Evolutionary conservation across 1,140 invertebrate species (phyloP), one percentile per base, ranked within the genome.

Genomic region (Himalopsyche phryganea): DNA sequence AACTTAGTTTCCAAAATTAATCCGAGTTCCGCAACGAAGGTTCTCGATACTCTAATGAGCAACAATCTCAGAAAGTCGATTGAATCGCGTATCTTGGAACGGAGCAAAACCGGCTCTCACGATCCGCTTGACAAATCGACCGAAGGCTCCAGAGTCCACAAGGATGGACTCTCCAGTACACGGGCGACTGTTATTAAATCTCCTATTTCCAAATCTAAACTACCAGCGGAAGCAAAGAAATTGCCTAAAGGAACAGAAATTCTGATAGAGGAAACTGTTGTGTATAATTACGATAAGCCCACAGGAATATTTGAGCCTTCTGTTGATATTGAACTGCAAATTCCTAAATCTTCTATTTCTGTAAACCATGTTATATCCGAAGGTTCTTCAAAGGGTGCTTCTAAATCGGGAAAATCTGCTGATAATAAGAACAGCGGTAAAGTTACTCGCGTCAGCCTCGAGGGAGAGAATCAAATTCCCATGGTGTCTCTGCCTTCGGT

Each of bases 281-380:
- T 77, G 7, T 70, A 77, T 1, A 76, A 77, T 66, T 68, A 73
- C 1, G 75, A 78, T 58, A 77, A 79, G 57, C 82, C 82, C 0
- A 83, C 83, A 0, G 83, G 83, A 11, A 81, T 85, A 60, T 85
- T 85, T 69, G 81, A 83, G 63, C 80, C 82, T 0, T 83, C 82
- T 6, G 70, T 83, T 23, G 81, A 84, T 67, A 69, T 84, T 47
- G 82, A 84, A 72, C 77, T 83, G 54, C 81, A 83, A 69, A 82
- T 83, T 58, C 81, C 81, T 2, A 77, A 81, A 47, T 75, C 78
- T 6, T 81, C 80, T 23, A 78, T 76, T 51, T 71, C 61, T 13
- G 14, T 66, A 36, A 62, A 66, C 61, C 47, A 55, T 20, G 15
- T 56, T 9, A 23, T 48, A 20, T 33, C 58, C 6, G 56, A 61